Conservation (phyloP, 2,797 vertebrate species). For the Lacerta bilineata region DNA sequence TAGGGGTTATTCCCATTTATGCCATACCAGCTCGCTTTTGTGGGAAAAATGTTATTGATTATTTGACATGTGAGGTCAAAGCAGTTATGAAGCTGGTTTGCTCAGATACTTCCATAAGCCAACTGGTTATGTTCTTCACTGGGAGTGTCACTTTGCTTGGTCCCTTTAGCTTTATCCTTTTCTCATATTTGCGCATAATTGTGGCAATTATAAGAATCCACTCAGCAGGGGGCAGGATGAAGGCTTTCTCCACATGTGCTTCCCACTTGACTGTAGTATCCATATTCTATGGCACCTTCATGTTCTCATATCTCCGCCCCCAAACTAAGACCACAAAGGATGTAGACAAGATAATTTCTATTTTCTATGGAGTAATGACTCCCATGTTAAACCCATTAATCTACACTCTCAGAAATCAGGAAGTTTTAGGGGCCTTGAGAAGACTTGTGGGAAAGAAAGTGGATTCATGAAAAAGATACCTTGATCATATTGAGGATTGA, state of each 20-base stretch:
- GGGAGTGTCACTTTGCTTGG: constrained; percentile 43
- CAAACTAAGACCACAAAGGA: constrained; percentile 45
- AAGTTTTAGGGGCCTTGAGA: constrained; percentile 28
- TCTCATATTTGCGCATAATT: constrained; percentile 61
- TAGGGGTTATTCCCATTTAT: neutral
- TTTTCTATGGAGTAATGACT: constrained; percentile 50
- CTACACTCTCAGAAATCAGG: constrained; percentile 64
- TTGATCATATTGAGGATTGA: too few species aligned
- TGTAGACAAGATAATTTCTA: constrained; percentile 56
- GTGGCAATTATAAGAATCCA: constrained; percentile 54
- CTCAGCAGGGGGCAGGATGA: constrained; percentile 49
- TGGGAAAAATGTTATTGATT: neutral
- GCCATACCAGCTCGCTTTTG: neutral
- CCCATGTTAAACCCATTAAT: constrained; percentile 58
- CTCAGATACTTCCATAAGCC: neutral
- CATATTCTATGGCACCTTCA: constrained; percentile 65
- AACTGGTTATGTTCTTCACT: constrained; percentile 36
- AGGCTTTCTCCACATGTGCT: constrained; percentile 65
- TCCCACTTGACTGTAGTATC: constrained; percentile 59
- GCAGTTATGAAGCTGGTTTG: constrained; percentile 25
- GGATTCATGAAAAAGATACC: too few species aligned
- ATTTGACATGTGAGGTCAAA: constrained; percentile 6
- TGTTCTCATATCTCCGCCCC: constrained; percentile 59
- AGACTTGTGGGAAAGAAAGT: constrained; percentile 21
- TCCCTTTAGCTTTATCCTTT: constrained; percentile 60